phyloP scores from a whole-genome alignment of 2,888 invertebrate genomes.

The Microctonus brassicae region DNA sequence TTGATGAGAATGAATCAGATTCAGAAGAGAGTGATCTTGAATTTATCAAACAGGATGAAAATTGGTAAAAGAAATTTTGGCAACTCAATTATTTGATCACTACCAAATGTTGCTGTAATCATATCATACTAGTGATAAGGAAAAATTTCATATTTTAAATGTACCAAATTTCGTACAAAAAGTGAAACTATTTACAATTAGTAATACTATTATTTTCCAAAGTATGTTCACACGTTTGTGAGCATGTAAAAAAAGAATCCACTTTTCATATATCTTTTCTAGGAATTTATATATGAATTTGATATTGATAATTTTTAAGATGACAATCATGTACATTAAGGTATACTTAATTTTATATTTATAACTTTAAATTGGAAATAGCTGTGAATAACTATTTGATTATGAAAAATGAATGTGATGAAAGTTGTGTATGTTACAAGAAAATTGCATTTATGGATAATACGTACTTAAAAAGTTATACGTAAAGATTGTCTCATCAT shows the following conservation, averaged over 20 bases:
- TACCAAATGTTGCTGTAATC: not conserved
- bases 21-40: not conserved
- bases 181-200: not conserved
- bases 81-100: not conserved
- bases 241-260: not conserved
- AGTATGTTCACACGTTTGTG: not conserved
- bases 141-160: not conserved
- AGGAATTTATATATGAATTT: not conserved
- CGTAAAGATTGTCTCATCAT: not conserved
- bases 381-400: not conserved
- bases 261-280: not conserved
- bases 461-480: not conserved
- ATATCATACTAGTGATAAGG: not conserved
- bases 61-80: not conserved
- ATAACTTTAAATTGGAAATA: not conserved
- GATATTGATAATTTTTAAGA: not conserved
- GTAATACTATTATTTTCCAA: not conserved
- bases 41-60: not conserved
- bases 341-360: too few species aligned
- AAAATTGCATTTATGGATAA: not conserved
- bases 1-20: not conserved
- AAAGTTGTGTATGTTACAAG: too few species aligned
- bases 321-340: not conserved
- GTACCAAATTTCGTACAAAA: not conserved
- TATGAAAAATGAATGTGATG: not conserved